These are phyloP conservation scores for Agriotes lineatus DNA, from an alignment of 2,888 invertebrate genomes.

Conservation along the genomic window DNA sequence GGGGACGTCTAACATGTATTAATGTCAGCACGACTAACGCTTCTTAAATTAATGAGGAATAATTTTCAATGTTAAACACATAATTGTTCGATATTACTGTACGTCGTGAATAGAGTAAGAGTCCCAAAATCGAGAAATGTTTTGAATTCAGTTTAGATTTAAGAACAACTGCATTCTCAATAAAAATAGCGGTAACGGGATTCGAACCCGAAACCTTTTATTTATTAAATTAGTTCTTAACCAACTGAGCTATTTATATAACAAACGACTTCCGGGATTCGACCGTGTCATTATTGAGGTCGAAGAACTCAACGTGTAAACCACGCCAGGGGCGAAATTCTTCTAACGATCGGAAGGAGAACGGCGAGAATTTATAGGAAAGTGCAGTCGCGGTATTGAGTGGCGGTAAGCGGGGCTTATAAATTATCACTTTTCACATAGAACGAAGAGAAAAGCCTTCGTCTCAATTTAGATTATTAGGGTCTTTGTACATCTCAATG, in stretches of 20 bases:
- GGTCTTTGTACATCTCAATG: too few relatives aligned
- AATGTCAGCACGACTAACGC: background rate
- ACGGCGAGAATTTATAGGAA: too few relatives aligned
- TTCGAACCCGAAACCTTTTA: constrained; percentile 25
- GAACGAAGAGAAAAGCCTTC: too few relatives aligned
- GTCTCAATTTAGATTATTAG: too few relatives aligned
- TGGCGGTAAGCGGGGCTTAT: too few relatives aligned
- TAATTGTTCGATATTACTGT: constrained; percentile 37
- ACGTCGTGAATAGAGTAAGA: constrained; percentile 43
- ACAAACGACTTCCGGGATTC: too few relatives aligned
- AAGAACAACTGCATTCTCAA: constrained; percentile 8
- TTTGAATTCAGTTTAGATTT: constrained; percentile 24
- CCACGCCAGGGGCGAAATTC: too few relatives aligned
- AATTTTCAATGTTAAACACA: background rate
- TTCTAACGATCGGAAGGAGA: too few relatives aligned
- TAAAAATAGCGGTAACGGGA: constrained; percentile 6
- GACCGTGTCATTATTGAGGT: too few relatives aligned
- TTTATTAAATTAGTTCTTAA: constrained; percentile 17
- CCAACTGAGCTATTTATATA: constrained; percentile 32
- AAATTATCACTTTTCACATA: too few relatives aligned
- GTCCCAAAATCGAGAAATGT: constrained; percentile 40
- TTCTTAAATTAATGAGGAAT: background rate
- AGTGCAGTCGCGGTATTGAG: too few relatives aligned
- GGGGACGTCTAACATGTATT: background rate
- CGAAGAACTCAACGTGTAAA: too few relatives aligned